Percentiles rank a stretch among this genome's conserved stretches.
Conservation (phyloP, 2,888 invertebrate species). For the Dasypogon diadema region DNA sequence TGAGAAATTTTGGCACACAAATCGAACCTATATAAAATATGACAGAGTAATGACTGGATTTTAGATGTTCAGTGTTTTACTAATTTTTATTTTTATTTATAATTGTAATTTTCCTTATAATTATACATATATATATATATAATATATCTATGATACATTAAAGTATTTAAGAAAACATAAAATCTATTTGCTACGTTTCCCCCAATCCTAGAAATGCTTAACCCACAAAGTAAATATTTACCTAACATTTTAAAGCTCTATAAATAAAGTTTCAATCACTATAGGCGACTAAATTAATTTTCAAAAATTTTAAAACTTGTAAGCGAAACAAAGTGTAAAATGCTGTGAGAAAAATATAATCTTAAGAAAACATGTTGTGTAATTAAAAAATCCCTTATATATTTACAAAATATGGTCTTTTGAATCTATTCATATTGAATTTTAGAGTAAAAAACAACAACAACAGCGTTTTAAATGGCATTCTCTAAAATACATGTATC, state of each 20-base stretch:
- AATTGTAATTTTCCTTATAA: neutral
- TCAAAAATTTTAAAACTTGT: neutral
- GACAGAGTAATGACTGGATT: constrained; percentile 5
- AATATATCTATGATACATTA: constrained; percentile 2
- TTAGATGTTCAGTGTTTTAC: neutral
- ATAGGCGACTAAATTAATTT: neutral
- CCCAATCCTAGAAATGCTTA: constrained; percentile 8
- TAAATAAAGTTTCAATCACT: neutral
- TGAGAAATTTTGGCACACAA: too few relatives aligned
- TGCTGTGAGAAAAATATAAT: constrained; percentile 34
- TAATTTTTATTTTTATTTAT: neutral
- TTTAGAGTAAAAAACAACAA: neutral
- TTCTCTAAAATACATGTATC: too few relatives aligned
- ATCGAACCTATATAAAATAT: too few relatives aligned
- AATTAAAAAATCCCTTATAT: constrained; percentile 14
- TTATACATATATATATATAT: neutral
- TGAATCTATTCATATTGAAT: constrained; percentile 40
- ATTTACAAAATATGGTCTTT: constrained; percentile 29
- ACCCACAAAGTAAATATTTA: constrained; percentile 8
- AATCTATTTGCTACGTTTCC: constrained; percentile 7
- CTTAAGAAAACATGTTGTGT: constrained; percentile 39
- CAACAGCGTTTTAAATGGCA: too few relatives aligned
- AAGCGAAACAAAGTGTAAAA: constrained; percentile 23
- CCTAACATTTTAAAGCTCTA: constrained; percentile 30
- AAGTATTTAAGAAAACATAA: constrained; percentile 11